phyloP scores from a whole-genome alignment of 2,888 invertebrate species.

The Drosophila eohydei region DNA sequence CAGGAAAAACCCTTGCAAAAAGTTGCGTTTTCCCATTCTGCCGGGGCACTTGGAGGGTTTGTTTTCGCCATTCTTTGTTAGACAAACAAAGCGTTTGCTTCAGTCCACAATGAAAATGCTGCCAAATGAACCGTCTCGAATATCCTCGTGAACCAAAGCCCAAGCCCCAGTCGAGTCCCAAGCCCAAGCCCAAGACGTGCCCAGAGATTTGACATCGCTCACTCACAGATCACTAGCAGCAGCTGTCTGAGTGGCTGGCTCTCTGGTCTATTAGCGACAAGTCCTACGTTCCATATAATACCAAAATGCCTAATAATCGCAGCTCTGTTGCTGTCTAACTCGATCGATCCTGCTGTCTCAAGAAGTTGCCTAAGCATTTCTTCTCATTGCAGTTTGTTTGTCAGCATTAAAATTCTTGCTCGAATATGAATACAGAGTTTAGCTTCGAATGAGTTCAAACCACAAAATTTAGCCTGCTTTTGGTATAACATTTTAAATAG shows the following conservation, averaged over 20 bases:
- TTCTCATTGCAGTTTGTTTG: background rate
- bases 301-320: background rate
- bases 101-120: constrained; percentile 39
- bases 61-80: constrained; percentile 69
- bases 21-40: constrained; percentile 27
- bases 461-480: too few species aligned
- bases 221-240: constrained; percentile 16
- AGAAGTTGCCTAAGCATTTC: background rate
- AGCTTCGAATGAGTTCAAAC: too few species aligned
- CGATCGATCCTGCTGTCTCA: background rate
- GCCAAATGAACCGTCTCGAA: constrained; percentile 66
- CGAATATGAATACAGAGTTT: background rate
- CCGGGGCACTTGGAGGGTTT: constrained; percentile 59
- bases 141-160: constrained; percentile 13
- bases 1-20: constrained; percentile 62
- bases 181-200: constrained; percentile 20
- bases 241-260: background rate
- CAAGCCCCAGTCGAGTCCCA: background rate
- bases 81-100: constrained; percentile 58
- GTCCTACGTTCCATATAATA: background rate
- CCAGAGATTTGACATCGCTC: constrained; percentile 35
- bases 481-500: too few species aligned
- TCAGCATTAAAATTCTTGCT: background rate
- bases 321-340: background rate
- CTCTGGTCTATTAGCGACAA: background rate